Base-by-base conservation (phyloP, 1,140 invertebrate species). In the Drosophila dunni region DNA sequence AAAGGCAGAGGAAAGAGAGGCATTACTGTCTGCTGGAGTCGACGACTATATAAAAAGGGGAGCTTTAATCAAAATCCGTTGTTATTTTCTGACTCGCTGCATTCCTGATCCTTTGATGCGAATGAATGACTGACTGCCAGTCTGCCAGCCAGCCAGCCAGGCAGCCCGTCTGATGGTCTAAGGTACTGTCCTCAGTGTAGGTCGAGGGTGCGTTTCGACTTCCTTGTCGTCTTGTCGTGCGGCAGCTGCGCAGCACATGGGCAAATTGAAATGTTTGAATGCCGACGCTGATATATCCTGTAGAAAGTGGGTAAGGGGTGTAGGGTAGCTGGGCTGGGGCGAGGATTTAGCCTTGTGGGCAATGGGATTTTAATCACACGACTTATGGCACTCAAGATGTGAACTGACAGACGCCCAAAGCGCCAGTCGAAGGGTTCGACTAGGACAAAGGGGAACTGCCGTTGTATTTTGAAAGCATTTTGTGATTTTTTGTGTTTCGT, bases 41-140 rank as follows among this genome's bases (percentile, higher is more conserved):
- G 78, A 84, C 71, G 71, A 89, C 85, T 90, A 76, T 76, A 90
- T 90, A 90, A 90, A 91, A 91, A 79, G 79, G 83, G 84, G 81
- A 89, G 91, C 88, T 91, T 92, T 92, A 92, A 92, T 92, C 91
- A 92, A 92, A 92, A 92, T 92, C 91, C 91, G 91, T 92, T 92
- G 91, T 92, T 92, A 92, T 92, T 92, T 92, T 92, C 91, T 92
- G 91, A 91, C 83, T 92, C 89, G 91, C 82, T 92, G 91, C 91
- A 89, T 91, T 75, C 78, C 78, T 92, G 91, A 92, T 92, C 91
- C 91, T 91, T 91, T 91, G 90, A 91, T 91, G 90, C 90, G 84
- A 91, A 88, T 90, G 90, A 66, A 70, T 69, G 62, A 56, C 66
- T 57, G 68, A 58, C 73, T 50, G 40, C 36, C 24, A 29, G 24